phyloP scores from a whole-genome alignment of 2,888 invertebrate genomes.

The Epistrophella euchroma region DNA sequence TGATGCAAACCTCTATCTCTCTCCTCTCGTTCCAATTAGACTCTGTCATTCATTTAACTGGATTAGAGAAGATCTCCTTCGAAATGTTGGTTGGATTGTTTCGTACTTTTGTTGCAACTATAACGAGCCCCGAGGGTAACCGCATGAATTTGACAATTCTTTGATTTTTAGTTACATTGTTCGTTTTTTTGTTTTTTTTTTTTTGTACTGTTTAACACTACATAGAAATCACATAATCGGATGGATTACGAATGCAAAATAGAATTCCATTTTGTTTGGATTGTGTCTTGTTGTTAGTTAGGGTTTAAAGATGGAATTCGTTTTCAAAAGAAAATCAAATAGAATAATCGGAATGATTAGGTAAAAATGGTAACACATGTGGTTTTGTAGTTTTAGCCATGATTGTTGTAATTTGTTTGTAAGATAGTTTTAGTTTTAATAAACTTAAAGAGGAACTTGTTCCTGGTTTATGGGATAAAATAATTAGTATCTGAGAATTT shows the following conservation, averaged over 20 bases:
- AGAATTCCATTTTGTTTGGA: constrained; percentile 38
- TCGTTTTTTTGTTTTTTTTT: constrained; percentile 43
- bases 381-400: neutral
- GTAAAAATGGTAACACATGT: constrained; percentile 29
- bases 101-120: constrained; percentile 20
- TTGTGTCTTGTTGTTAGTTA: neutral
- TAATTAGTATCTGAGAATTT: too few relatives aligned
- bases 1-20: constrained; percentile 36
- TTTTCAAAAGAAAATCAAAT: neutral
- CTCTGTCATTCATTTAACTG: constrained; percentile 83
- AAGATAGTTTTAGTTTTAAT: too few relatives aligned
- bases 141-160: constrained; percentile 39
- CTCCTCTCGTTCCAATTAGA: constrained; percentile 81
- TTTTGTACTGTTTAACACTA: constrained; percentile 8
- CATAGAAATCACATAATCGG: constrained; percentile 45
- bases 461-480: too few relatives aligned
- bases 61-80: constrained; percentile 79
- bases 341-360: constrained; percentile 20
- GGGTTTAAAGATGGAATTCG: neutral
- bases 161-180: constrained; percentile 55
- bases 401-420: neutral
- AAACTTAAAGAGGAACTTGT: too few relatives aligned
- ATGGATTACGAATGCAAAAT: constrained; percentile 65
- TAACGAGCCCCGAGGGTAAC: constrained; percentile 58
- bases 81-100: constrained; percentile 29